phyloP scores from a whole-genome alignment of 2,113 vertebrate species.

The Protobothrops flavoviridis region DNA sequence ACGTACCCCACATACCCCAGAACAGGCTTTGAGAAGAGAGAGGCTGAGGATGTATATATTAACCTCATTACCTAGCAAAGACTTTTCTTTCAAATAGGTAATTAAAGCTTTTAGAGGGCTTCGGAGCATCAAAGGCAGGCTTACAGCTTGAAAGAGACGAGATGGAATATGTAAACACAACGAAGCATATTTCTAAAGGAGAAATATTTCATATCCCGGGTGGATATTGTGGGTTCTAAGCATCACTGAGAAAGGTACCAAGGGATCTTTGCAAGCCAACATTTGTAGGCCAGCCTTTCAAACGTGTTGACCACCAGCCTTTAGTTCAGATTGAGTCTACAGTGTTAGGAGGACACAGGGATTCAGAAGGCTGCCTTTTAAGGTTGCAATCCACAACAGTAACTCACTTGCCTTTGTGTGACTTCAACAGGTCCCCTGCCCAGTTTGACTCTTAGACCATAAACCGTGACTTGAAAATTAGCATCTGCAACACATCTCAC shows the following conservation, averaged over 20 bases:
- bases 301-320: neutral
- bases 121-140: neutral
- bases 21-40: neutral
- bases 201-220: neutral
- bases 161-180: neutral
- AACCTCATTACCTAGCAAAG: neutral
- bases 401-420: neutral
- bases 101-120: neutral
- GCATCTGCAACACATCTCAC: neutral
- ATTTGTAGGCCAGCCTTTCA: neutral
- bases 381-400: neutral
- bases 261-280: neutral
- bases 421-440: neutral
- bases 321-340: neutral
- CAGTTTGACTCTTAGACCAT: neutral
- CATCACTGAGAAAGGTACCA: neutral
- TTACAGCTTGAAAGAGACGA: neutral
- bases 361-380: neutral
- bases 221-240: neutral
- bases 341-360: neutral
- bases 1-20: neutral
- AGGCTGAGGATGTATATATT: neutral
- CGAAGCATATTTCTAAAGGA: neutral
- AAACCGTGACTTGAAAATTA: neutral
- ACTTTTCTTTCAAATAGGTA: neutral